phyloP scores from a whole-genome alignment of 2,888 invertebrate genomes.

The Periphyllus acericola region DNA sequence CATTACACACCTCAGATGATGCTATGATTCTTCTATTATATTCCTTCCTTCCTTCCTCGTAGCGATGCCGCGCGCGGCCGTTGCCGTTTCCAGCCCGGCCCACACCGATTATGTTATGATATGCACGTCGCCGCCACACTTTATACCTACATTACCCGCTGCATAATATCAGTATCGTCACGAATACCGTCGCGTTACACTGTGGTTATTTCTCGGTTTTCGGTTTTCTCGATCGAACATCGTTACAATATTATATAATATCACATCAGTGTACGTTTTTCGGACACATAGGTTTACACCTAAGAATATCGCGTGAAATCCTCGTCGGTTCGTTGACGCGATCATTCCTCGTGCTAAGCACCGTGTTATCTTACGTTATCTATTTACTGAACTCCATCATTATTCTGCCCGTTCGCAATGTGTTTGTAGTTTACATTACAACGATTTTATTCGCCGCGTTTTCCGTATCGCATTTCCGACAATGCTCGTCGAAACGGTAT shows the following conservation, averaged over 20 bases:
- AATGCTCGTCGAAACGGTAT: conserved; percentile 65
- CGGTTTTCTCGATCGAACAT: neutral
- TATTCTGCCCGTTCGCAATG: neutral
- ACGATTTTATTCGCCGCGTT: neutral
- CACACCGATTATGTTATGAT: neutral
- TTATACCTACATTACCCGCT: neutral
- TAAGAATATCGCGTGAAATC: too few species aligned
- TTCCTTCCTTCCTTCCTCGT: neutral
- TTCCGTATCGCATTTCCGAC: neutral
- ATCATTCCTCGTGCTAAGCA: too few species aligned
- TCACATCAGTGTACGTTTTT: too few species aligned
- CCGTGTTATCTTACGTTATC: too few species aligned
- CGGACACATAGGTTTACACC: too few species aligned
- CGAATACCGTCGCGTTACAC: conserved; percentile 7
- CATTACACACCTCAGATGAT: conserved; percentile 30
- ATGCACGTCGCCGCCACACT: neutral
- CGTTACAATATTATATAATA: neutral
- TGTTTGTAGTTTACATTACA: too few species aligned
- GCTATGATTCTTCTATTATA: neutral
- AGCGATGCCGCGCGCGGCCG: neutral
- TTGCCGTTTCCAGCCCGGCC: neutral
- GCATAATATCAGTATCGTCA: conserved; percentile 7
- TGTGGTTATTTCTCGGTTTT: neutral
- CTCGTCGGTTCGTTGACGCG: too few species aligned
- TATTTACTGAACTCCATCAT: too few species aligned